These are phyloP conservation scores for Heterodera carotae DNA, from an alignment of 1,140 invertebrate genomes.

Conservation along the genomic window DNA sequence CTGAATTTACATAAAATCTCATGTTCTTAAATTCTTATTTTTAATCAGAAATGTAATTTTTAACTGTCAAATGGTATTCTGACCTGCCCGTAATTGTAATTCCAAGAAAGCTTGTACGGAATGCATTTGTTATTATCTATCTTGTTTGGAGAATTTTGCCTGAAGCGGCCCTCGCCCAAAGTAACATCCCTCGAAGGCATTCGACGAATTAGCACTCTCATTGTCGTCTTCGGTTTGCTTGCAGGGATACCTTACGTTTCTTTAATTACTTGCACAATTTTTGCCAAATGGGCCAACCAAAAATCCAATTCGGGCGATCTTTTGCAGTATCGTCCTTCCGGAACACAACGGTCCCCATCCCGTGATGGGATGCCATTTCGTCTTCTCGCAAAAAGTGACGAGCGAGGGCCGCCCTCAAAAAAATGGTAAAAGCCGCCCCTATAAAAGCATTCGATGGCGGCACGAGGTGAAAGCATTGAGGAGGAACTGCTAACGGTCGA, in stretches of 20 bases:
- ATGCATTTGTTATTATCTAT: neutral
- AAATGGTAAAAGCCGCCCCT: slow-evolving; percentile 63
- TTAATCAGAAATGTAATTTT: no score
- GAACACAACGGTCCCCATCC: slow-evolving; percentile 54
- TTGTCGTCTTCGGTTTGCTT: slow-evolving; percentile 6
- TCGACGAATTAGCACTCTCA: slow-evolving; percentile 9
- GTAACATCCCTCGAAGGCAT: slow-evolving; percentile 58
- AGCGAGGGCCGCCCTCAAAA: slow-evolving; percentile 63
- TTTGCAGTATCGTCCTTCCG: slow-evolving; percentile 40
- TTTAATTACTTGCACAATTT: neutral
- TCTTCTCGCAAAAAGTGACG: slow-evolving; percentile 48
- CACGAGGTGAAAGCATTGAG: slow-evolving; percentile 33
- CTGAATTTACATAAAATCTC: neutral
- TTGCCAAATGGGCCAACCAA: slow-evolving; percentile 11
- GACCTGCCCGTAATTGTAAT: slow-evolving; percentile 64
- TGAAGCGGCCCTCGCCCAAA: slow-evolving; percentile 64
- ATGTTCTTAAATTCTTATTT: neutral
- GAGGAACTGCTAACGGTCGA: neutral
- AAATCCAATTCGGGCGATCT: slow-evolving; percentile 34
- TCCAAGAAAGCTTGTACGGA: slow-evolving; percentile 56
- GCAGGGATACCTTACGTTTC: slow-evolving; percentile 39
- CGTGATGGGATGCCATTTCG: slow-evolving; percentile 39
- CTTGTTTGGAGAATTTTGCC: slow-evolving; percentile 24
- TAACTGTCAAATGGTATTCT: no score
- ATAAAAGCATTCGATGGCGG: slow-evolving; percentile 58